A percentile compares a stretch with the other conserved stretches of the same genome.
Conservation (phyloP, 2,797 vertebrate genomes). For the Petrocephalus sullivani region DNA sequence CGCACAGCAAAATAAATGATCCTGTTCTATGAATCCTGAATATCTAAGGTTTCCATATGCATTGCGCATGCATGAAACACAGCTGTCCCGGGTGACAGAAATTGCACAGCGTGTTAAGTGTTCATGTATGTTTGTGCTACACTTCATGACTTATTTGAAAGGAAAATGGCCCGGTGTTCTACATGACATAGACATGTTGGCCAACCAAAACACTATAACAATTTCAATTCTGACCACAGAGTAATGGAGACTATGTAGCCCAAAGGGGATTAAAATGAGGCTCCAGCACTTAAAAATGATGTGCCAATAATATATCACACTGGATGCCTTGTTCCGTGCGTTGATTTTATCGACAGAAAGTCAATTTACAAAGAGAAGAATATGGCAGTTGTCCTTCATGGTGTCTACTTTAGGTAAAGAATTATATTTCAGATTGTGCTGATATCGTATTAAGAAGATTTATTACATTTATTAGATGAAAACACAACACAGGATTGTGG, state of each 20-base stretch:
- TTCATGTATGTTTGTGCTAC: neutral
- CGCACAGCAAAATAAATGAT: neutral
- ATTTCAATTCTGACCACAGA: neutral
- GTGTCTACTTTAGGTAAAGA: neutral
- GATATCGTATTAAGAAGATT: neutral
- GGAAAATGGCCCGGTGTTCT: neutral
- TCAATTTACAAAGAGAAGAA: neutral
- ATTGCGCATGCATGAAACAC: neutral
- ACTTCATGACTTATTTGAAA: slow-evolving; percentile 4
- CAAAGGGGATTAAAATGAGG: neutral
- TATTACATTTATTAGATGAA: neutral
- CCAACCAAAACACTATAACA: slow-evolving; percentile 1
- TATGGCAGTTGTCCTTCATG: neutral
- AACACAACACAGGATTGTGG: neutral
- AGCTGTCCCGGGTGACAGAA: neutral
- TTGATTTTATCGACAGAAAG: neutral
- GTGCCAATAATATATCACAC: neutral
- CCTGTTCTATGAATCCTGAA: neutral
- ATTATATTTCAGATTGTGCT: neutral
- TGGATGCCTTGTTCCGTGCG: neutral
- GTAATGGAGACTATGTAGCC: neutral
- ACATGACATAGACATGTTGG: neutral
- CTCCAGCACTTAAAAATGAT: neutral
- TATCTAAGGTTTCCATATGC: neutral
- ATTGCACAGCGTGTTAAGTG: neutral